Evolutionary conservation across 1,140 invertebrate species (phyloP), one percentile per base, ranked within the genome.

Genomic region (Drosophila sturtevanti): DNA sequence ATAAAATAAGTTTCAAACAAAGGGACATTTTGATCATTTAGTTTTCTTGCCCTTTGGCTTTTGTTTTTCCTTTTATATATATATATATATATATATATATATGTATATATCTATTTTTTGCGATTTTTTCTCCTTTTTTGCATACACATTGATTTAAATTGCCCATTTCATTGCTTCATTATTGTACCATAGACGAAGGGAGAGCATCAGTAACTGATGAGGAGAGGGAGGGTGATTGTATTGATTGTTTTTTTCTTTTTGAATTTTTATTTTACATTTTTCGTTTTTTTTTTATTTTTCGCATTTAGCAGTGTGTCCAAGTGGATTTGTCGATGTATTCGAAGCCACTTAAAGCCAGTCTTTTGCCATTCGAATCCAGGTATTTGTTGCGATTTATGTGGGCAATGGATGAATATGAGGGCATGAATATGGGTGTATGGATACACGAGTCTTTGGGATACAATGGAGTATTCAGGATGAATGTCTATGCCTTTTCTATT

Each of bases 111-210:
- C 27, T 31, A 31, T 31, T 31, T 31, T 31, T 16, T 41, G 2
- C 3, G n/a, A 14, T 38, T 38, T n/a, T 14, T 1, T 41, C 0
- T 6, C 14, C 14, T 41, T 41, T 48, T 48, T 48, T 10, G 41
- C 41, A 48, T 48, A 21, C 41, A 70, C 79, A 81, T 81, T 81
- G 79, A 81, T 81, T 81, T 81, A 81, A 81, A 81, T 82, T 81
- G 79, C 74, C 65, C 79, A 82, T 81, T 81, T 81, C 79, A 81
- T 81, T 74, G 79, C 79, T 82, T 77, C 78, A 81, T 81, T 78
- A 81, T 77, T 81, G 73, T 65, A 48, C 35, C n/a, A 69, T 56
- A 22, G 35, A 18, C 11, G 62, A 69, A 77, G 72, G 3, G 37
- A n/a, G 37, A 38, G 37, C 1, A 4, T 14, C 3, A 38, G 37